Evolutionary conservation across 2,797 vertebrate species (phyloP).

Genomic region (Tenualosa ilisha): DNA sequence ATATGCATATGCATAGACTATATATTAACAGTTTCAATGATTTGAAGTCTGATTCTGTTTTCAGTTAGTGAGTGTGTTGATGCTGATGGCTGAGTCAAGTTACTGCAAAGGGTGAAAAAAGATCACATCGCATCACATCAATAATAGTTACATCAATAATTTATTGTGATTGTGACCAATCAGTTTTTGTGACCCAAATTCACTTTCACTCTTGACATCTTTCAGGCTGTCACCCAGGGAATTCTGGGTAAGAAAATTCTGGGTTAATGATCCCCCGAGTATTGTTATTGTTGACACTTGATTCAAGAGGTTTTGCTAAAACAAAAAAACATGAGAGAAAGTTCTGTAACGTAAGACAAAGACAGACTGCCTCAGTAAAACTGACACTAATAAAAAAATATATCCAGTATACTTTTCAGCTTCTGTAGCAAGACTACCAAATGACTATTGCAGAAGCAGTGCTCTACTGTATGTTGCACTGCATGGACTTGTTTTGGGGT

Average conservation of each 20-base stretch:
- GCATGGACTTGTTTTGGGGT: background rate
- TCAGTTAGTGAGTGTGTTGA: background rate
- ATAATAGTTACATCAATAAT: background rate
- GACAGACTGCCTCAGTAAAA: no score
- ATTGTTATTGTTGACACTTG: background rate
- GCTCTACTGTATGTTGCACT: background rate
- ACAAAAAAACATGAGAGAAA: background rate
- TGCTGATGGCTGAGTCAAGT: background rate
- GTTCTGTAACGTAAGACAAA: background rate
- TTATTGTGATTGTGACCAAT: constrained; percentile 64
- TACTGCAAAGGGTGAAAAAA: background rate
- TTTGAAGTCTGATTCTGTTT: background rate
- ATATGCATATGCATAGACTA: no score
- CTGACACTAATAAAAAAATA: background rate
- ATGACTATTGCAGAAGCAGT: background rate
- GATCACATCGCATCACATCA: background rate
- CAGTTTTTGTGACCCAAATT: constrained; percentile 74
- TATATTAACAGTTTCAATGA: background rate
- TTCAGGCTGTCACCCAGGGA: constrained; percentile 58
- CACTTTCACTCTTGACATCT: constrained; percentile 36
- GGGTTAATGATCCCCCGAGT: constrained; percentile 37
- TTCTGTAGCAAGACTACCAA: no score
- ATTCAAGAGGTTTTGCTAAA: background rate
- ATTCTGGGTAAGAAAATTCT: constrained; percentile 42
- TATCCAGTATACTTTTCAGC: no score